Conservation (phyloP, 2,113 vertebrate genomes). For the Pantherophis guttatus region DNA sequence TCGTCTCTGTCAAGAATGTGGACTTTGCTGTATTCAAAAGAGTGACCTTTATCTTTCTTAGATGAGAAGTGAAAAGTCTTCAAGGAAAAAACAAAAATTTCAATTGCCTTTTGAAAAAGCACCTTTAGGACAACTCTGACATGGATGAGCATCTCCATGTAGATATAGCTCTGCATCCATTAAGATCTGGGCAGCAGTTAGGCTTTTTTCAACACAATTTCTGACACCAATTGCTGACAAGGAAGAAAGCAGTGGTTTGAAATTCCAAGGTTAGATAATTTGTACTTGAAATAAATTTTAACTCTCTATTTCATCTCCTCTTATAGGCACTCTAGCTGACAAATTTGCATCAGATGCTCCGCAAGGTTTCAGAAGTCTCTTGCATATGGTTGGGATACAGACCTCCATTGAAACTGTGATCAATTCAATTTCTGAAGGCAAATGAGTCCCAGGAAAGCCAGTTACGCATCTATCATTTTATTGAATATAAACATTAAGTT, state of each 20-base stretch:
- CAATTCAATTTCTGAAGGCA: slow-evolving; percentile 34
- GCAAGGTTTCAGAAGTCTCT: slow-evolving; percentile 71
- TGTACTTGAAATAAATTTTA: background rate
- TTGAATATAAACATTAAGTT: slow-evolving; percentile 80
- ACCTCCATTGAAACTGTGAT: slow-evolving; percentile 77
- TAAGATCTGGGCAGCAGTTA: background rate
- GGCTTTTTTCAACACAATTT: background rate
- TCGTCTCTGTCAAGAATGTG: background rate
- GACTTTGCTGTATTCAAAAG: background rate
- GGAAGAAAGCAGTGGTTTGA: background rate
- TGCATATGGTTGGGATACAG: slow-evolving; percentile 77
- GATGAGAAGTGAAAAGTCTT: background rate
- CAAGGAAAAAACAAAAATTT: background rate
- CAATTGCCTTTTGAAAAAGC: background rate
- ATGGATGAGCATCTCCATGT: background rate
- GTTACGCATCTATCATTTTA: slow-evolving; percentile 69
- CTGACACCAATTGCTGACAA: background rate
- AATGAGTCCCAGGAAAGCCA: slow-evolving; percentile 23
- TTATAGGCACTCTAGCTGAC: slow-evolving; percentile 70
- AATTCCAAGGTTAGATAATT: background rate
- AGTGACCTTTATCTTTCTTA: background rate
- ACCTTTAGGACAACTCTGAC: background rate
- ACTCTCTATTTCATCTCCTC: background rate
- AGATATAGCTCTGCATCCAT: background rate
- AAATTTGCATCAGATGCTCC: slow-evolving; percentile 49